Base-by-base conservation (phyloP, 2,797 vertebrate genomes). In the Craterocephalus amniculus region DNA sequence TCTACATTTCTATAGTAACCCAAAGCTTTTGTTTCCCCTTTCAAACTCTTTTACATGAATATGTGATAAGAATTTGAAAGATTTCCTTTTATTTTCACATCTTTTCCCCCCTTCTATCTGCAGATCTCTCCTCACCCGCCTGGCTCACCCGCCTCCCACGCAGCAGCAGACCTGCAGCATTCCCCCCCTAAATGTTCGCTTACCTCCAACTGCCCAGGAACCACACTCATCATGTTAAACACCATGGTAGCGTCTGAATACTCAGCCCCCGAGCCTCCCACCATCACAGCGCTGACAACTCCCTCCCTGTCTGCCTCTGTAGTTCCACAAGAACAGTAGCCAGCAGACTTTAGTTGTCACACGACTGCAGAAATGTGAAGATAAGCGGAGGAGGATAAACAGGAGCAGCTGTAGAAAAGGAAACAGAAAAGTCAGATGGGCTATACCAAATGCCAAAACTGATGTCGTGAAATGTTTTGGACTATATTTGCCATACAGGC, bases 91-190 rank as follows among this genome's bases (percentile, higher is more conserved):
- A 2, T 26, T 45, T 34, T 4, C 6, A 4, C 4, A 13, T 24
- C 49, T 54, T 58, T 38, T 3, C 54, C 22, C 36, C 38, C 13
- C 20, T 22, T 40, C 24, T 80, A 34, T 57, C 27, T 83, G 4
- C 78, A 92, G 91, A 79, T 92, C 56, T 88, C 79, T 52, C 89
- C 87, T 66, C 89, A 91, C 12, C 76, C 76, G 20, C 52, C 76
- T 3, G 61, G 52, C 67, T 84, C 71, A 0, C 79, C 76, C 1
- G 27, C 45, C 26, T 70, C 76, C 34, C 87, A 81, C 58, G 71
- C 76, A 18, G 76, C 84, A 22, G 81, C 79, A 27, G 84, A 91
- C 68, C 69, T 86, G 56, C 88, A 83, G 74, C n/a, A 6, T 63
- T 76, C 77, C 71, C 61, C n/a, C 52, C 58, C 81, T 3, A 11